Conservation (phyloP, 2,888 invertebrate genomes). For the Galerucella calmariensis region DNA sequence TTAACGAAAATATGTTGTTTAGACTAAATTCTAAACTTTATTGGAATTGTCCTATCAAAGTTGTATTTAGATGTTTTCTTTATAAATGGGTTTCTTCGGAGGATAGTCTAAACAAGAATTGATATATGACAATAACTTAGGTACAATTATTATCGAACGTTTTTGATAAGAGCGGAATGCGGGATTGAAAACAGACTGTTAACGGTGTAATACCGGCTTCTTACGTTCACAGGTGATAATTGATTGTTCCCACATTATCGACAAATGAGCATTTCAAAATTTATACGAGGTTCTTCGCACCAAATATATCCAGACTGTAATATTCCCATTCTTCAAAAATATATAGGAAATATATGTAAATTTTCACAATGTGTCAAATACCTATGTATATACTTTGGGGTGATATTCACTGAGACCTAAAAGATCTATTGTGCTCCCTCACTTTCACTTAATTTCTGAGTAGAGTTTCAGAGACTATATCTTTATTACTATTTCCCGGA, state of each 20-base stretch:
- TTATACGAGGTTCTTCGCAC: background rate
- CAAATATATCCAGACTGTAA: background rate
- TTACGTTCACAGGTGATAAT: background rate
- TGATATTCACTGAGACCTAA: too few relatives aligned
- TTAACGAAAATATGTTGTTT: background rate
- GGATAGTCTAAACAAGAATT: constrained; percentile 22
- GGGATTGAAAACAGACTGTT: background rate
- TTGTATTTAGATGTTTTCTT: constrained; percentile 2
- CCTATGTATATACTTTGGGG: too few relatives aligned
- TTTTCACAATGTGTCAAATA: too few relatives aligned
- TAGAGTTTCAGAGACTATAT: too few relatives aligned
- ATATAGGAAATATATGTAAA: too few relatives aligned
- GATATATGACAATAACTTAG: background rate
- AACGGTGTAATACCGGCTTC: background rate
- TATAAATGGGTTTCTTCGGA: constrained; percentile 13
- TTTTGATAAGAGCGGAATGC: background rate
- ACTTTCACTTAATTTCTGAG: too few relatives aligned
- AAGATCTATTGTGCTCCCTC: too few relatives aligned
- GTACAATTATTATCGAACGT: background rate
- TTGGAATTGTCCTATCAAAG: background rate
- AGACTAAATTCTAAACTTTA: background rate
- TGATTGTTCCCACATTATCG: background rate
- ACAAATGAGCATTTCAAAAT: background rate
- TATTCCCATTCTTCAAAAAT: background rate
- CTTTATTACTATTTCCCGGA: too few relatives aligned